phyloP scores from a whole-genome alignment of 2,888 invertebrate species.

The Lasius platythorax region DNA sequence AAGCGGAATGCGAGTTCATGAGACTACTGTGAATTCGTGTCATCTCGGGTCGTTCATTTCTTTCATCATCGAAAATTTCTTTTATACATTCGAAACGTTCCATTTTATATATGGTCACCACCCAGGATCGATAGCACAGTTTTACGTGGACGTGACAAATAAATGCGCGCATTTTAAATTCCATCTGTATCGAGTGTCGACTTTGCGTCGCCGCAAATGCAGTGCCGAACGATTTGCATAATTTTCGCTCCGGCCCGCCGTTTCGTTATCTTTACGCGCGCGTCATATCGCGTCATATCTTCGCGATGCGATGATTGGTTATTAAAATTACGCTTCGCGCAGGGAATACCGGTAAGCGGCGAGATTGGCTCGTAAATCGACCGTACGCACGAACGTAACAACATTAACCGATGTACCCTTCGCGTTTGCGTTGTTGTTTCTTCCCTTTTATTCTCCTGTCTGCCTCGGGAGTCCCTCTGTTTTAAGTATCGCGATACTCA shows the following conservation, averaged over 20 bases:
- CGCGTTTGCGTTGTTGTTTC: not conserved
- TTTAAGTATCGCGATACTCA: conserved; percentile 34
- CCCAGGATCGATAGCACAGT: conserved; percentile 33
- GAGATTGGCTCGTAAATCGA: conserved; percentile 31
- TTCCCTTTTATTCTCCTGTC: not conserved
- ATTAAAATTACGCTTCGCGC: conserved; percentile 32
- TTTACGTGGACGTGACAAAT: conserved; percentile 35
- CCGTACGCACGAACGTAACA: conserved; percentile 2
- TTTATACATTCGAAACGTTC: conserved; percentile 20
- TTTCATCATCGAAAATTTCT: not conserved
- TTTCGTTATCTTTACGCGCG: conserved; percentile 46
- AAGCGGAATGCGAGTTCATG: not conserved
- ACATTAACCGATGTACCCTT: conserved; percentile 35
- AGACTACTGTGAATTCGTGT: conserved; percentile 26
- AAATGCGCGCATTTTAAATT: conserved; percentile 36
- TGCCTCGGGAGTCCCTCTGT: not conserved
- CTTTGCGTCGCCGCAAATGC: conserved; percentile 13
- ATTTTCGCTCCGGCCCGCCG: conserved; percentile 35
- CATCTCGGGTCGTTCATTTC: conserved; percentile 3
- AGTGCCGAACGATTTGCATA: conserved; percentile 37
- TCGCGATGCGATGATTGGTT: conserved; percentile 15
- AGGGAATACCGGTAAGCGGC: not conserved
- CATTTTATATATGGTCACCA: conserved; percentile 21
- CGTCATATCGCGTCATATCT: conserved; percentile 33
- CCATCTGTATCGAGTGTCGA: conserved; percentile 35